Conservation (phyloP, 2,113 vertebrate genomes). For the Struthidea cinerea region DNA sequence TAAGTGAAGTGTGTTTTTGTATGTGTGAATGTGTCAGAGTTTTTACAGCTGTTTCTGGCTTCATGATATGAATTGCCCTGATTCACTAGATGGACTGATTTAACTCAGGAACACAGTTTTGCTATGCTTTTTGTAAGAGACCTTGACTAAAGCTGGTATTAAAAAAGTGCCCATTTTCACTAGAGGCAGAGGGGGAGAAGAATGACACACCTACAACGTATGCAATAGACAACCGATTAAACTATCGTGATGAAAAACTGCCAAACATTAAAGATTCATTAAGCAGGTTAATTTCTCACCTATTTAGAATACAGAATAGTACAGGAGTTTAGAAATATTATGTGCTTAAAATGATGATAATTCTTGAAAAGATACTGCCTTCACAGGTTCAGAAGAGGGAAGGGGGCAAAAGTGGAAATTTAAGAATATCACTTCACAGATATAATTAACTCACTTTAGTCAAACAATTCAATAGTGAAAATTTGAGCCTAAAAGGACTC, state of each 20-base stretch:
- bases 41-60: not conserved
- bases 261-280: constrained; percentile 24
- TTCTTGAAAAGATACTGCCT: not conserved
- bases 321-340: not conserved
- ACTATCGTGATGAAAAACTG: constrained; percentile 12
- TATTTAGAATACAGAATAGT: constrained; percentile 35
- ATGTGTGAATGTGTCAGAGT: not conserved
- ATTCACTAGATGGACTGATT: not conserved
- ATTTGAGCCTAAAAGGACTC: not conserved
- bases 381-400: not conserved
- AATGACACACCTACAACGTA: not conserved
- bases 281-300: not conserved
- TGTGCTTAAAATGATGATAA: not conserved
- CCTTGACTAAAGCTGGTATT: not conserved
- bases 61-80: not conserved
- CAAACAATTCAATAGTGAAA: not conserved
- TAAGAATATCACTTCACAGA: not conserved
- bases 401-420: not conserved
- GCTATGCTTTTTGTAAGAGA: not conserved
- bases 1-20: constrained; percentile 2
- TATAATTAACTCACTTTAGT: not conserved
- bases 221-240: constrained; percentile 14
- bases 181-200: not conserved
- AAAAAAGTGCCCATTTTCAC: not conserved
- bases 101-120: not conserved